Base-by-base conservation (phyloP, 2,113 vertebrate species). In the Etia nguti region DNA sequence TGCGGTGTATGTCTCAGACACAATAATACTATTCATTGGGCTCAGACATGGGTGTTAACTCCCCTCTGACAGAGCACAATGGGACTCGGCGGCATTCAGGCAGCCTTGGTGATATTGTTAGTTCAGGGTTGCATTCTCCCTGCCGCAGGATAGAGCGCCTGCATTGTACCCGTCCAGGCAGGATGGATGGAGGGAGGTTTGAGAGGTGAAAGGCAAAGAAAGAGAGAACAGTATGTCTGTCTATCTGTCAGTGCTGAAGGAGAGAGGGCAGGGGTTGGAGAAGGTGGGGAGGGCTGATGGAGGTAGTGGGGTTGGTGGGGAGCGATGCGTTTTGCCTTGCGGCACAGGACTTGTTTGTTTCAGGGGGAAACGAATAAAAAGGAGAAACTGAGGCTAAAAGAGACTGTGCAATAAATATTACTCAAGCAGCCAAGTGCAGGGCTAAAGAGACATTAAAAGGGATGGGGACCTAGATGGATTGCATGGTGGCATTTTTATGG, bases 11-110 rank as follows among this genome's bases (percentile, higher is more conserved):
- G 95, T 96, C 96, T 97, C 96, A 96, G 97, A 96, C 97, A 97
- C 97, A 97, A 97, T 96, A 97, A 96, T 97, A 94, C 96, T 96
- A 97, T 97, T 97, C 96, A 97, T 95, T 92, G 97, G 96, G 96
- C 96, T 95, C 90, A 96, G 93, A 97, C 93, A 97, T 92, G 96
- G 96, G 96, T 97, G 96, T 97, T 96, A 97, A 97, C 95, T 95
- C 95, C 96, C 96, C 96, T 96, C 96, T 96, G 96, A 95, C 96
- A 93, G 95, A 94, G 96, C 96, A 97, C 97, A 97, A 97, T 97
- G 94, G 95, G 94, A 94, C 95, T 94, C 92, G 93, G 95, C 91
- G 93, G 95, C 95, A 94, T 95, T 94, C 92, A 96, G 96, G 96
- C 96, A 96, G 96, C 95, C 96, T 96, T 92, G 95, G 91, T 96